Evolutionary conservation across 2,888 invertebrate genomes (phyloP).

Genomic region (Callinectes sapidus): DNA sequence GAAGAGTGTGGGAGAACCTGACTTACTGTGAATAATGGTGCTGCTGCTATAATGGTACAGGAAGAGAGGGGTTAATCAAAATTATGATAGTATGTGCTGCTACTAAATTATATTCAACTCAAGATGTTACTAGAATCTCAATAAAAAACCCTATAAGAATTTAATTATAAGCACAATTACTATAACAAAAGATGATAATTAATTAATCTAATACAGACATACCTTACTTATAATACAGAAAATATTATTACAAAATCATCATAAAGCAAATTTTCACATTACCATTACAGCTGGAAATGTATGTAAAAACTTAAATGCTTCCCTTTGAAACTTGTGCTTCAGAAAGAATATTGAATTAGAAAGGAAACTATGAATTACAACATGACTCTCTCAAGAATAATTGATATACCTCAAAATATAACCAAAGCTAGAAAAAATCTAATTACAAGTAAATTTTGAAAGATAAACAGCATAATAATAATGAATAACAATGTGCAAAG

Average conservation of each 20-base stretch:
- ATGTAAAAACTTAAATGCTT: neutral
- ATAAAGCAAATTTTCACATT: neutral
- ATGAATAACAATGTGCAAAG: neutral
- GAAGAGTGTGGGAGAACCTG: neutral
- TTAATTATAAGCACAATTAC: neutral
- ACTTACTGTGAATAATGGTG: neutral
- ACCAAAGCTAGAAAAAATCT: neutral
- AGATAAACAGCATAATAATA: neutral
- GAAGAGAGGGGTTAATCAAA: neutral
- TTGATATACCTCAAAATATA: neutral
- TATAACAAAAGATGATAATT: neutral
- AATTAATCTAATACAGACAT: neutral
- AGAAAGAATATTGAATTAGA: neutral
- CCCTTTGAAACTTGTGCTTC: neutral
- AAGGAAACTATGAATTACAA: conserved; percentile 16
- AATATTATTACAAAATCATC: neutral
- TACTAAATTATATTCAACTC: neutral
- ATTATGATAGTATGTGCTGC: neutral
- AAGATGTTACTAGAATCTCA: neutral
- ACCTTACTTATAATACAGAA: neutral
- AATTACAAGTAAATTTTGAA: neutral
- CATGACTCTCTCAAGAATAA: neutral
- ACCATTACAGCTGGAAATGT: neutral
- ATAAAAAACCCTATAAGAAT: neutral
- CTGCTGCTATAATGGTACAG: neutral